A percentile compares a stretch with the other conserved stretches of the same genome.
Conservation (phyloP, 2,113 vertebrate genomes). For the Coreoperca whiteheadi region DNA sequence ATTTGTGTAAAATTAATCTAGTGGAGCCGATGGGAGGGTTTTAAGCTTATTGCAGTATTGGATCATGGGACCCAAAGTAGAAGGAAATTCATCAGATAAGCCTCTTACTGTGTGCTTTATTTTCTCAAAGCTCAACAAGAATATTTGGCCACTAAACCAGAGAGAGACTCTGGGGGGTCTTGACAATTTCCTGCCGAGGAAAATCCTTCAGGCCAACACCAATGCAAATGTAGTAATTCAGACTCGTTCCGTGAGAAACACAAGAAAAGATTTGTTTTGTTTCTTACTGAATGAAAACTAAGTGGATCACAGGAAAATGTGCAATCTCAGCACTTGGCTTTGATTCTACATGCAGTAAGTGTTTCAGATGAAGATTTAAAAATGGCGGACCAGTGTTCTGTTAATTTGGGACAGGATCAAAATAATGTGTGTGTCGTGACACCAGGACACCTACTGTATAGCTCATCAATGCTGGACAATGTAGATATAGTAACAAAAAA, state of each 20-base stretch:
- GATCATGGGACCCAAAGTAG: constrained; percentile 65
- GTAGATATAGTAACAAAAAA: background rate
- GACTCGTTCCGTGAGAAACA: constrained; percentile 36
- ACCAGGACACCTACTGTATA: background rate
- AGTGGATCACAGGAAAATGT: background rate
- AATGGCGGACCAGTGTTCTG: background rate
- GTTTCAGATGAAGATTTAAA: constrained; percentile 8
- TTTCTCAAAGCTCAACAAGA: constrained; percentile 65
- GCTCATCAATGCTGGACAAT: background rate
- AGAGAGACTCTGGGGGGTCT: constrained; percentile 48
- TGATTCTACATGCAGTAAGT: background rate
- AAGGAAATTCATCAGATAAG: constrained; percentile 76
- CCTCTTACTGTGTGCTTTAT: constrained; percentile 74
- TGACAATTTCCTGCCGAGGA: constrained; percentile 56
- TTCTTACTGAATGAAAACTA: constrained; percentile 38
- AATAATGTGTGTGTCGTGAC: background rate
- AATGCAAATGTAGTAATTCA: constrained; percentile 44
- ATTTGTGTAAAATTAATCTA: constrained; percentile 64
- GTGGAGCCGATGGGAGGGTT: constrained; percentile 54
- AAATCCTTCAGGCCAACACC: constrained; percentile 32
- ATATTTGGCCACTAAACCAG: constrained; percentile 62
- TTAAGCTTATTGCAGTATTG: constrained; percentile 62
- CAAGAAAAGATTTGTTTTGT: constrained; percentile 32
- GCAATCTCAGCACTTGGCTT: constrained; percentile 2
- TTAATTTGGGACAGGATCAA: background rate